These are phyloP conservation scores for Heterotis niloticus DNA, from an alignment of 2,113 vertebrate species.

Conservation along the genomic window DNA sequence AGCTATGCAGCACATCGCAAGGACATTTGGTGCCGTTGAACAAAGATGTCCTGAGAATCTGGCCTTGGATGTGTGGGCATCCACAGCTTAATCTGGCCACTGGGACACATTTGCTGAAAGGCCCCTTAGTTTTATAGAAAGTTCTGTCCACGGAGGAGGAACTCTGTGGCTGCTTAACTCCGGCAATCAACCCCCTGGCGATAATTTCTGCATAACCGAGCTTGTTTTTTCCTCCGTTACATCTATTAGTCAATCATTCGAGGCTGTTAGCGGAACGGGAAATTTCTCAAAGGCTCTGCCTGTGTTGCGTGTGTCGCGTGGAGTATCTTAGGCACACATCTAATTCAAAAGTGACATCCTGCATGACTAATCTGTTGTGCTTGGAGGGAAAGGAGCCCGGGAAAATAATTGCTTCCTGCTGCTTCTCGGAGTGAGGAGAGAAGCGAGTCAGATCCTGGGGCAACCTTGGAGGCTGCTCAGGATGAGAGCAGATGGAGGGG, in stretches of 20 bases:
- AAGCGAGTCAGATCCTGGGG: neutral
- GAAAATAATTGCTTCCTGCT: neutral
- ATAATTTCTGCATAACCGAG: slow-evolving; percentile 9
- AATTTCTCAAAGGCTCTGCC: neutral
- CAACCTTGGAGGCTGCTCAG: neutral
- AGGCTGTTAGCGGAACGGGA: neutral
- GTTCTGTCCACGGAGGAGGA: slow-evolving; percentile 2
- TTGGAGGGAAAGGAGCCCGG: neutral
- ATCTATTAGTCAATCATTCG: slow-evolving; percentile 14
- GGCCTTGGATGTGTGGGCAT: neutral
- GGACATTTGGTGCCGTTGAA: neutral
- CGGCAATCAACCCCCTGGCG: slow-evolving; percentile 20
- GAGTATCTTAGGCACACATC: slow-evolving; percentile 4
- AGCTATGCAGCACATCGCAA: neutral
- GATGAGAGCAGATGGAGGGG: neutral
- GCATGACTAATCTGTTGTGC: slow-evolving; percentile 15
- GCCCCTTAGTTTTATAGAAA: neutral
- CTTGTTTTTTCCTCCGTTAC: neutral
- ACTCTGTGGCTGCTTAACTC: neutral
- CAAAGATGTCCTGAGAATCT: neutral
- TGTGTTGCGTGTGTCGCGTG: neutral
- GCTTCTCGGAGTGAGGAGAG: neutral
- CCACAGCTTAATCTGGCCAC: neutral
- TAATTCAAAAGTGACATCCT: slow-evolving; percentile 14
- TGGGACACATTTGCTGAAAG: neutral